Evolutionary conservation across 2,888 invertebrate species (phyloP).

Genomic region (Ectropis crepuscularia): DNA sequence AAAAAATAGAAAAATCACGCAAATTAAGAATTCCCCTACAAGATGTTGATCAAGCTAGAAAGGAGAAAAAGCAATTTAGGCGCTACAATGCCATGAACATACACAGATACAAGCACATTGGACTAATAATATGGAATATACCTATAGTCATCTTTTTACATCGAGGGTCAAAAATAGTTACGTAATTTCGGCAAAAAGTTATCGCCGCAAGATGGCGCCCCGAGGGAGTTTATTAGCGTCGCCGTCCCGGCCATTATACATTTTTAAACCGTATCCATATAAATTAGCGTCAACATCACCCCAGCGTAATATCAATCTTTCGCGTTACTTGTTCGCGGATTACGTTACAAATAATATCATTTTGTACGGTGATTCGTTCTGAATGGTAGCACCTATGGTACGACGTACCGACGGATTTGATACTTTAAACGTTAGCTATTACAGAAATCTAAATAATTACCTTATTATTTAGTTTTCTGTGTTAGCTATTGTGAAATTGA

Average conservation of each 20-base stretch:
- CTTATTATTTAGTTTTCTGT: no score
- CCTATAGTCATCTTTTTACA: no score
- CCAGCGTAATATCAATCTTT: conserved; percentile 82
- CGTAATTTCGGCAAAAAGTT: conserved; percentile 59
- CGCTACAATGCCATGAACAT: no score
- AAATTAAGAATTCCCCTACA: no score
- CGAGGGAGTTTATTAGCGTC: conserved; percentile 79
- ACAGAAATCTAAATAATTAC: no score
- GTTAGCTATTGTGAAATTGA: no score
- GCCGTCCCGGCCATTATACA: conserved; percentile 79
- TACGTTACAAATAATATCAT: conserved; percentile 84
- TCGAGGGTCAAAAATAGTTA: conserved; percentile 23
- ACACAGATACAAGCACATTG: no score
- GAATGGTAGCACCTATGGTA: conserved; percentile 75
- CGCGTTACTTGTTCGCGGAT: conserved; percentile 81
- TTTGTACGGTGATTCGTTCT: conserved; percentile 84
- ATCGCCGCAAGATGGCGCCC: conserved; percentile 57
- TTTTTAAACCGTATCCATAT: conserved; percentile 85
- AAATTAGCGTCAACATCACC: conserved; percentile 84
- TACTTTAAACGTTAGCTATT: conserved; percentile 43
- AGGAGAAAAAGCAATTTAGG: no score
- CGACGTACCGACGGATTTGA: conserved; percentile 49
- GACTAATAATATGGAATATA: no score
- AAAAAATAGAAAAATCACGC: no score
- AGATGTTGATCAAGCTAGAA: no score